These are phyloP conservation scores for Atrina japonica DNA, from an alignment of 2,888 invertebrate genomes.

Conservation along the genomic window DNA sequence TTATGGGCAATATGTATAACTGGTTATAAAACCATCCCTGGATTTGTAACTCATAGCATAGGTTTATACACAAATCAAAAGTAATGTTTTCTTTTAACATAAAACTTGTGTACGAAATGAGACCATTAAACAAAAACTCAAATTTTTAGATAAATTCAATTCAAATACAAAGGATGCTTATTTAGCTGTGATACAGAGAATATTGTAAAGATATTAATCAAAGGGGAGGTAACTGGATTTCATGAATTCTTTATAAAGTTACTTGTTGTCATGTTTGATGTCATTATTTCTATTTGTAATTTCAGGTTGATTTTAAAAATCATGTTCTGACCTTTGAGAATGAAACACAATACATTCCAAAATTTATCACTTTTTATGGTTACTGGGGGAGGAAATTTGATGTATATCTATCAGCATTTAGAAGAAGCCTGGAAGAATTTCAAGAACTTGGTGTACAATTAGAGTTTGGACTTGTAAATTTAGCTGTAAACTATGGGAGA, in stretches of 20 bases:
- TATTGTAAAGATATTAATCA: neutral
- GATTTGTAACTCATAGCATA: no score
- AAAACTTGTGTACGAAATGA: no score
- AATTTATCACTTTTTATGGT: constrained; percentile 59
- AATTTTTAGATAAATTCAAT: no score
- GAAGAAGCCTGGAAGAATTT: constrained; percentile 53
- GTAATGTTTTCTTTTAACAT: no score
- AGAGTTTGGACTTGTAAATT: constrained; percentile 63
- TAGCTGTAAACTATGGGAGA: constrained; percentile 44
- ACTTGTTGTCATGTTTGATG: neutral
- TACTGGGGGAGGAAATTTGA: constrained; percentile 53
- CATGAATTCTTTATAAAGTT: neutral
- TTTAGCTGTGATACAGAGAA: no score
- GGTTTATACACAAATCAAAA: no score
- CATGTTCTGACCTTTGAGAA: constrained; percentile 20
- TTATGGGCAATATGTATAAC: no score
- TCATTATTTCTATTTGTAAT: neutral
- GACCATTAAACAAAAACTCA: no score
- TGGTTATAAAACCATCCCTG: no score
- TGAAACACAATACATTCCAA: constrained; percentile 46
- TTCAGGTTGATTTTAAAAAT: constrained; percentile 32
- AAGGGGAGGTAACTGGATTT: neutral
- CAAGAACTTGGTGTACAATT: constrained; percentile 41
- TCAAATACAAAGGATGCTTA: no score
- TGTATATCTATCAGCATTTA: constrained; percentile 57